These are phyloP conservation scores for Semnornis frantzii DNA, from an alignment of 2,113 vertebrate species.

Conservation along the genomic window DNA sequence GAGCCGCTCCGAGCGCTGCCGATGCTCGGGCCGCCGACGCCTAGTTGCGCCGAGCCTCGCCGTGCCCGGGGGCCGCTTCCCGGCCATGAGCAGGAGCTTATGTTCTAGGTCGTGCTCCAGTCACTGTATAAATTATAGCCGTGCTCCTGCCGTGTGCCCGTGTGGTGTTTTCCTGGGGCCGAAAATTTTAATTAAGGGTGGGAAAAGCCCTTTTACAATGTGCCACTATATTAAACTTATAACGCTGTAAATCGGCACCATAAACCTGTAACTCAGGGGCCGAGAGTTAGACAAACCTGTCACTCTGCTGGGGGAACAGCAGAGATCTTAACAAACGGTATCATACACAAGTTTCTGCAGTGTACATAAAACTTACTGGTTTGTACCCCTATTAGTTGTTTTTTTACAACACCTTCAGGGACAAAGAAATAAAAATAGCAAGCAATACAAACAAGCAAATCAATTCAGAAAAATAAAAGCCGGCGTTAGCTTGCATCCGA, in stretches of 20 bases:
- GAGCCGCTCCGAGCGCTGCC: neutral
- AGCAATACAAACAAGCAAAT: constrained; percentile 38
- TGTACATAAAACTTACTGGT: constrained; percentile 39
- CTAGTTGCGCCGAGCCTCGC: neutral
- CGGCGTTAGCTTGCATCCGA: constrained; percentile 4
- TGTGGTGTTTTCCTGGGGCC: neutral
- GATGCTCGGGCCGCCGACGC: too few species aligned
- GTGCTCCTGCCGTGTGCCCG: neutral
- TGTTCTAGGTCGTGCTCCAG: neutral
- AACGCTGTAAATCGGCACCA: constrained; percentile 28
- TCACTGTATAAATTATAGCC: neutral
- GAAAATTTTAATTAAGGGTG: constrained; percentile 27
- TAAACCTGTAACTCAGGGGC: constrained; percentile 57
- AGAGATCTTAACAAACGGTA: constrained; percentile 47
- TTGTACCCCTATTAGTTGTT: constrained; percentile 23
- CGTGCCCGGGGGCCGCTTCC: neutral
- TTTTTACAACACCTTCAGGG: constrained; percentile 39
- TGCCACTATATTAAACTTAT: constrained; percentile 46
- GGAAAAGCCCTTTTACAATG: constrained; percentile 9
- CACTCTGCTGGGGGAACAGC: neutral
- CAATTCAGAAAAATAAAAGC: constrained; percentile 58
- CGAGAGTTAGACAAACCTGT: constrained; percentile 16
- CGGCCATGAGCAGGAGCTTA: fast-evolving
- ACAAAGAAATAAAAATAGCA: constrained; percentile 30
- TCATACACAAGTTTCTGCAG: constrained; percentile 20